phyloP scores from a whole-genome alignment of 2,113 vertebrate genomes.

The Miniopterus natalensis region DNA sequence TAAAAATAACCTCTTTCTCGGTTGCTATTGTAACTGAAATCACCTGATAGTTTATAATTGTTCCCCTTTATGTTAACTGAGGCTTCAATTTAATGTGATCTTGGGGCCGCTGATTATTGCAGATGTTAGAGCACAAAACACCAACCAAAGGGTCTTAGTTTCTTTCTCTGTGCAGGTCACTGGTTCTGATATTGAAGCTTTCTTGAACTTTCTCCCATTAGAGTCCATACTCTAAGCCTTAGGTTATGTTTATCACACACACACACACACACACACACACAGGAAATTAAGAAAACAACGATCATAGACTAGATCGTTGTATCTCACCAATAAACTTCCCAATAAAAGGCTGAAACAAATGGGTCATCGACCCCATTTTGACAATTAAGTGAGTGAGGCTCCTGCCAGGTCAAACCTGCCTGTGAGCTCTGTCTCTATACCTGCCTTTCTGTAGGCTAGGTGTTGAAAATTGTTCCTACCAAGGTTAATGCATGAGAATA shows the following conservation, averaged over 20 bases:
- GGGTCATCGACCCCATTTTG: not conserved
- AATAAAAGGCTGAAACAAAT: not conserved
- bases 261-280: not conserved
- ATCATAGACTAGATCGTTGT: not conserved
- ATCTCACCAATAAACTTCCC: not conserved
- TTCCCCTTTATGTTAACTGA: not conserved
- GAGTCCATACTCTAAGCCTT: not conserved
- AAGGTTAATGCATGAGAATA: slow-evolving; percentile 48
- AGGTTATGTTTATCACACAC: slow-evolving; percentile 16
- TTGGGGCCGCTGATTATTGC: not conserved
- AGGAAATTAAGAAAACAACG: slow-evolving; percentile 5
- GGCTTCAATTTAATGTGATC: not conserved
- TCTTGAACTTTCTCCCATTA: not conserved
- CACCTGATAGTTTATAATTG: not conserved
- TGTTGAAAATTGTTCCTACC: slow-evolving; percentile 12
- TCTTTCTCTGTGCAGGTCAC: not conserved
- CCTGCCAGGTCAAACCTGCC: not conserved
- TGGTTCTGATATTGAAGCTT: not conserved
- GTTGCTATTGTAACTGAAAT: not conserved
- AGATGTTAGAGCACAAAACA: not conserved
- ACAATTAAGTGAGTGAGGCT: not conserved
- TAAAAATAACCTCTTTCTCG: not conserved
- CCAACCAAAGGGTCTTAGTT: too few relatives aligned
- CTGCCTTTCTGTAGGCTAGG: not conserved
- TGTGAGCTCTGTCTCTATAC: not conserved